A percentile compares a stretch with the other conserved stretches of the same genome.
These are phyloP conservation scores for Monopis laevigella DNA, from an alignment of 2,888 invertebrate genomes.

Conservation along the genomic window DNA sequence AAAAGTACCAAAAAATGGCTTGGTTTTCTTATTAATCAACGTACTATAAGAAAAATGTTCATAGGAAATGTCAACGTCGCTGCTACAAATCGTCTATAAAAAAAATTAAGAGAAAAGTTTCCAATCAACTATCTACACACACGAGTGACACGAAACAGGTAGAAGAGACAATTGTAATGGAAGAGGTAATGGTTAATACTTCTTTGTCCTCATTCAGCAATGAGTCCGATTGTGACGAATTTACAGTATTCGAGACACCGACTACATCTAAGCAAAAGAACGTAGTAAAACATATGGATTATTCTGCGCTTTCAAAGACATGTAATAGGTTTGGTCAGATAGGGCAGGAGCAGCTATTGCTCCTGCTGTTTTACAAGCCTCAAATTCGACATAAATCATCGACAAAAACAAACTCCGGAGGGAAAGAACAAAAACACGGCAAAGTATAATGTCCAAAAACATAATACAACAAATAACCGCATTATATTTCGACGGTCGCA, in stretches of 20 bases:
- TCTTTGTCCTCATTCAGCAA: too few relatives aligned
- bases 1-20: constrained; percentile 14
- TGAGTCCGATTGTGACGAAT: neutral
- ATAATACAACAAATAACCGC: constrained; percentile 8
- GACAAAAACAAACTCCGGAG: constrained; percentile 13
- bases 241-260: neutral
- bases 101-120: constrained; percentile 11
- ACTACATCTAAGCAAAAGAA: neutral
- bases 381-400: constrained; percentile 10
- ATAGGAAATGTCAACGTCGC: constrained; percentile 11
- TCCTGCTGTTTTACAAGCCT: constrained; percentile 15
- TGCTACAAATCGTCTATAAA: constrained; percentile 11
- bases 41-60: constrained; percentile 14
- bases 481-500: constrained; percentile 15
- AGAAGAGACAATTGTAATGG: neutral
- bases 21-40: constrained; percentile 14
- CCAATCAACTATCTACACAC: neutral
- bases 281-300: neutral
- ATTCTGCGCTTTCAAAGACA: constrained; percentile 15
- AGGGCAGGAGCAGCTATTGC: constrained; percentile 17
- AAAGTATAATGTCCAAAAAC: neutral
- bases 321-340: constrained; percentile 16
- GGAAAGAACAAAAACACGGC: constrained; percentile 8
- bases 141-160: constrained; percentile 1
- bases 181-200: neutral